Conservation (phyloP, 2,888 invertebrate genomes). For the Acleris laterana region DNA sequence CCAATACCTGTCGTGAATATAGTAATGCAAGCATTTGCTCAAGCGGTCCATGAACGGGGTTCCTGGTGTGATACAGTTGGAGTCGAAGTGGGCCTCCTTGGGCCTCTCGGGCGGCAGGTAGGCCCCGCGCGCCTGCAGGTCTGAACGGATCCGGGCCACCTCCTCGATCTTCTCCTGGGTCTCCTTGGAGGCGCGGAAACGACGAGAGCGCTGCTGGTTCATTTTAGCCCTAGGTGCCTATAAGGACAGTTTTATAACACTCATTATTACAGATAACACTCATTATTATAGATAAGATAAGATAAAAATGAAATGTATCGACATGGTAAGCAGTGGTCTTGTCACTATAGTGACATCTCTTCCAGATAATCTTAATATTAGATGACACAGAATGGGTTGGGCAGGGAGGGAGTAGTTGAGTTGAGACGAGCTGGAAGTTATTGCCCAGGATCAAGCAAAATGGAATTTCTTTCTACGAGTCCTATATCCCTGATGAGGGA, state of each 20-base stretch:
- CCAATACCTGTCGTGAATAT: constrained; percentile 90
- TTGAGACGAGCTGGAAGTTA: no score
- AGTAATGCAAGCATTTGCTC: constrained; percentile 93
- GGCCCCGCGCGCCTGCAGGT: constrained; percentile 89
- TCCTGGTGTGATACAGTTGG: constrained; percentile 99
- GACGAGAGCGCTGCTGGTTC: constrained; percentile 99
- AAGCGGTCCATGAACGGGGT: constrained; percentile 98
- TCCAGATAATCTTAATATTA: no score
- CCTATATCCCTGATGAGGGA: no score
- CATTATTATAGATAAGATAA: no score
- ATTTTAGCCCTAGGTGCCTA: constrained; percentile 98
- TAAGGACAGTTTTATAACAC: constrained; percentile 40
- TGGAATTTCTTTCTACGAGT: no score
- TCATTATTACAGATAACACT: neutral
- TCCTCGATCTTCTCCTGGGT: constrained; percentile 94
- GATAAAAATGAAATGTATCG: no score
- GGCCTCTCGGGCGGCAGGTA: constrained; percentile 93
- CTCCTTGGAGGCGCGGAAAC: constrained; percentile 99
- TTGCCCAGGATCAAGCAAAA: no score
- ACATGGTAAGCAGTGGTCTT: no score
- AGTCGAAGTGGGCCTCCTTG: constrained; percentile 97
- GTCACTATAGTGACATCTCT: no score
- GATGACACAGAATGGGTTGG: no score
- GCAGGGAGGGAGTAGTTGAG: no score
- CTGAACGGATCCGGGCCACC: constrained; percentile 90